Percentiles rank a stretch among this genome's conserved stretches.
Evolutionary conservation across 1,140 invertebrate species (phyloP).

Genomic region (Achatina immaculata): DNA sequence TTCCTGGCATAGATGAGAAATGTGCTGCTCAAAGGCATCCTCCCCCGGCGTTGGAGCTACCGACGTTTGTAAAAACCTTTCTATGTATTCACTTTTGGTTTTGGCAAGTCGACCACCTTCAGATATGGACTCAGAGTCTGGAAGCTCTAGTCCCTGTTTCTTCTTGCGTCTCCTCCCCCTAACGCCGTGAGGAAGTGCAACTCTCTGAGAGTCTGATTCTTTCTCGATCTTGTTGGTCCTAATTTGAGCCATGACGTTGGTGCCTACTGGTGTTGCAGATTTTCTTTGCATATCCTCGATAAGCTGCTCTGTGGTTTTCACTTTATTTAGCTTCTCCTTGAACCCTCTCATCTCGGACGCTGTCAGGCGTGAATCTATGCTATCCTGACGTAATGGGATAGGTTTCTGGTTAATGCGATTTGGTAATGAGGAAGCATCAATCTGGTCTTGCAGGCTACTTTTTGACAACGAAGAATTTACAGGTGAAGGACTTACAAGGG

Average conservation of each 20-base stretch:
- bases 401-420: constrained; percentile 19
- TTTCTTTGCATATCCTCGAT: constrained; percentile 82
- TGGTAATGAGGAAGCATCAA: constrained; percentile 1
- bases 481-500: not conserved
- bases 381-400: constrained; percentile 34
- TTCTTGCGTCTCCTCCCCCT: constrained; percentile 55
- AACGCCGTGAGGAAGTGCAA: constrained; percentile 61
- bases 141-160: constrained; percentile 42
- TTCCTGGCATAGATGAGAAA: constrained; percentile 20
- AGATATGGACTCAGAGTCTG: constrained; percentile 41
- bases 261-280: constrained; percentile 71
- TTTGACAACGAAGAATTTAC: constrained; percentile 15
- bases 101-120: constrained; percentile 62
- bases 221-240: constrained; percentile 67
- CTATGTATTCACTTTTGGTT: constrained; percentile 76
- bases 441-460: constrained; percentile 2
- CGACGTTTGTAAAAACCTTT: constrained; percentile 73
- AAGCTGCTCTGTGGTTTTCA: constrained; percentile 88
- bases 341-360: constrained; percentile 22
- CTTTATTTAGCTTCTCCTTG: constrained; percentile 73
- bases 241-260: constrained; percentile 66
- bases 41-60: constrained; percentile 54
- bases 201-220: constrained; percentile 61
- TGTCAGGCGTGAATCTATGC: constrained; percentile 35
- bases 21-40: constrained; percentile 59